These are phyloP conservation scores for human (Homo sapiens) DNA, from an alignment of 2,113 vertebrate species.

Conservation along the genomic window DNA sequence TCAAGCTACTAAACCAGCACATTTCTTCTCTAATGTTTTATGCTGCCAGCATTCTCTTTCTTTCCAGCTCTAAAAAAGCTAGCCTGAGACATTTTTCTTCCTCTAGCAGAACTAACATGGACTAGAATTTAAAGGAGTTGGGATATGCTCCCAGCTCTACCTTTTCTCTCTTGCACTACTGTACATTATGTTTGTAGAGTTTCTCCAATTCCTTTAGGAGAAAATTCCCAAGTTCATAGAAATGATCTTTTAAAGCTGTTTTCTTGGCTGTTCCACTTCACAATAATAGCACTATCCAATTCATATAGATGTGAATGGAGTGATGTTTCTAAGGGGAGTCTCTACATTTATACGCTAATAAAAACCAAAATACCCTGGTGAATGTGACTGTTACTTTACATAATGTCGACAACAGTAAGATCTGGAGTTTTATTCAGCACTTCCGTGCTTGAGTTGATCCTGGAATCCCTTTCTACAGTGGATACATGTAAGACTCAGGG, in stretches of 20 bases:
- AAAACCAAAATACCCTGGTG: background rate
- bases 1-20: background rate
- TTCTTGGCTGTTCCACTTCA: background rate
- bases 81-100: background rate
- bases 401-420: background rate
- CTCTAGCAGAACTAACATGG: background rate
- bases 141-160: background rate
- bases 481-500: background rate
- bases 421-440: background rate
- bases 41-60: background rate
- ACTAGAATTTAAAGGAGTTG: background rate
- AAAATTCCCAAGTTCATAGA: background rate
- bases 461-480: background rate
- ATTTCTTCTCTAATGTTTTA: background rate
- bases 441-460: background rate
- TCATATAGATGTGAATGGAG: background rate
- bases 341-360: background rate
- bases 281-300: rapidly evolving
- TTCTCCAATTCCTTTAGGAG: background rate
- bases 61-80: background rate
- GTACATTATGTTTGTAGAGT: background rate
- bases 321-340: background rate
- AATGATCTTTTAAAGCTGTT: background rate
- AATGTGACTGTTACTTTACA: background rate
- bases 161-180: rapidly evolving